Conservation (phyloP, 1,140 invertebrate species). For the Drosophila sp. region DNA sequence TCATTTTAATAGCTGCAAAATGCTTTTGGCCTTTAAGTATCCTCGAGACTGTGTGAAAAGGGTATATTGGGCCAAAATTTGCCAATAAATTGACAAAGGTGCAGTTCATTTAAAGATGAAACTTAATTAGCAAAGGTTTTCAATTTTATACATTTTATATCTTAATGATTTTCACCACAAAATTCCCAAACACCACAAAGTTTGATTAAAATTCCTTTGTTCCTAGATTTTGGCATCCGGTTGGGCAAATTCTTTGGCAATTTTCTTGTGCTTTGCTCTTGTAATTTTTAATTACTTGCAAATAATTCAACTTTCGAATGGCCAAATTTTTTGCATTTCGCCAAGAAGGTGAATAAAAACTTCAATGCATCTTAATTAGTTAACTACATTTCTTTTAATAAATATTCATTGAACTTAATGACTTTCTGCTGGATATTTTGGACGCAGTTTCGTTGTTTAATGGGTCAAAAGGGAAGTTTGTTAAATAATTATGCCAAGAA, state of each 20-base stretch:
- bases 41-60: slow-evolving; percentile 2
- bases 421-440: not conserved
- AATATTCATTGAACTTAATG: too few relatives aligned
- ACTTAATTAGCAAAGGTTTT: not conserved
- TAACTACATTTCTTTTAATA: too few relatives aligned
- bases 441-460: not conserved
- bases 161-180: not conserved
- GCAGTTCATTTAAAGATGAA: not conserved
- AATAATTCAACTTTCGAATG: too few relatives aligned
- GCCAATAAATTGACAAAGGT: not conserved
- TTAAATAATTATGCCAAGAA: slow-evolving; percentile 54
- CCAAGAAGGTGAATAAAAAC: too few relatives aligned
- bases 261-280: too few relatives aligned
- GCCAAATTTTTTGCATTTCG: too few relatives aligned
- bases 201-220: too few relatives aligned
- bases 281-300: too few relatives aligned
- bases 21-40: slow-evolving; percentile 54
- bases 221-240: too few relatives aligned
- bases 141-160: not conserved
- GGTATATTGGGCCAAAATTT: not conserved
- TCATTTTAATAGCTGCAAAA: slow-evolving; percentile 64
- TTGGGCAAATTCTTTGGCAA: too few relatives aligned
- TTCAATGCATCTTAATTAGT: too few relatives aligned
- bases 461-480: slow-evolving; percentile 38
- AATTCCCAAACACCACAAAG: too few relatives aligned